Conservation (phyloP, 2,888 invertebrate genomes). For the Caenorhabditis becei region DNA sequence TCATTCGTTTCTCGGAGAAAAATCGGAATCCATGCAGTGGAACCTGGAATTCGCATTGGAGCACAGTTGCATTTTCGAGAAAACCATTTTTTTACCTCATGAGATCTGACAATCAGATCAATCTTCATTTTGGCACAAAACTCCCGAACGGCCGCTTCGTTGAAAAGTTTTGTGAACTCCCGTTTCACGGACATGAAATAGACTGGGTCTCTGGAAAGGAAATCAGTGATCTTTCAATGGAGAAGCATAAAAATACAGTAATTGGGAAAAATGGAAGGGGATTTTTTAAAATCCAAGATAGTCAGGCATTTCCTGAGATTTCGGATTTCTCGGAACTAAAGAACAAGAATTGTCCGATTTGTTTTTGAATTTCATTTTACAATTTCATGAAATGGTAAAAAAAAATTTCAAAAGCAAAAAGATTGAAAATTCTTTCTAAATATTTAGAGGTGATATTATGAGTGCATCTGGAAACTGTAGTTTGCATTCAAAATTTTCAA, state of each 20-base stretch:
- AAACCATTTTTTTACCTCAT: too few relatives aligned
- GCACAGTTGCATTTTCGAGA: background rate
- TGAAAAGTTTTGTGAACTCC: slow-evolving; percentile 4
- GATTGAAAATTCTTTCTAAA: too few relatives aligned
- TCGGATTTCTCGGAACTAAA: too few relatives aligned
- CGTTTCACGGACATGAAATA: background rate
- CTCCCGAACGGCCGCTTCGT: slow-evolving; percentile 26
- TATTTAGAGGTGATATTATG: too few relatives aligned
- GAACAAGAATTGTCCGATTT: too few relatives aligned
- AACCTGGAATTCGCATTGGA: slow-evolving; percentile 10
- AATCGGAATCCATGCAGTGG: slow-evolving; percentile 31
- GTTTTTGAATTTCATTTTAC: too few relatives aligned
- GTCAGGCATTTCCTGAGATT: background rate
- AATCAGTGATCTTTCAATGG: background rate
- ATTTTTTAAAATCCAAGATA: background rate
- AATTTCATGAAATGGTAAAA: too few relatives aligned
- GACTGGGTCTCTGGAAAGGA: slow-evolving; percentile 1
- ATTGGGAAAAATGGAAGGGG: too few relatives aligned
- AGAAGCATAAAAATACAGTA: too few relatives aligned
- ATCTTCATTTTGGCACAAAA: slow-evolving; percentile 29
- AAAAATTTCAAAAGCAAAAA: too few relatives aligned
- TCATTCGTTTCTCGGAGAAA: slow-evolving; percentile 16
- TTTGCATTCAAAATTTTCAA: too few relatives aligned
- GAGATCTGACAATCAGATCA: slow-evolving; percentile 36
- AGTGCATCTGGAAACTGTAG: too few relatives aligned